Conservation (phyloP, 2,113 vertebrate species). For the Colaptes auratus region DNA sequence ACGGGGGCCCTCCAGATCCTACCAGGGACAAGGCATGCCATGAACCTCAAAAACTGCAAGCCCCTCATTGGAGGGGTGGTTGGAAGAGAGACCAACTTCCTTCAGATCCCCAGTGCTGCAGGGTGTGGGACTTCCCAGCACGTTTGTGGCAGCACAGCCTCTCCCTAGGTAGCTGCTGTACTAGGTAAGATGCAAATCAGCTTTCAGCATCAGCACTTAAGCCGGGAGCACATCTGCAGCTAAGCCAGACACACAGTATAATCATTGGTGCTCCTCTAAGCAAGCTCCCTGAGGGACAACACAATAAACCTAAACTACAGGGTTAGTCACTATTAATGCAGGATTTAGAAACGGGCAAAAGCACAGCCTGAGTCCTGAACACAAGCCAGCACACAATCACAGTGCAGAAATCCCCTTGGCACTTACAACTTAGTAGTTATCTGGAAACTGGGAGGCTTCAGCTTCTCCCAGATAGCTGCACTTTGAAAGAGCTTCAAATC, state of each 20-base stretch:
- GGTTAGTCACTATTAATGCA: background rate
- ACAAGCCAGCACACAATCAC: background rate
- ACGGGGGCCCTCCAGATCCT: background rate
- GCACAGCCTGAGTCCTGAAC: background rate
- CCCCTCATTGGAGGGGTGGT: rapidly evolving
- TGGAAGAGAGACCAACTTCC: background rate
- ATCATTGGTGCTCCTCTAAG: background rate
- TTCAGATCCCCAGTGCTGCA: background rate
- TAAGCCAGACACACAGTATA: rapidly evolving
- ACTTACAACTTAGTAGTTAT: background rate
- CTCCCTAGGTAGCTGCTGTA: background rate
- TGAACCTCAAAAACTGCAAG: background rate
- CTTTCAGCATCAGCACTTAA: background rate
- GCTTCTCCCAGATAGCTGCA: background rate
- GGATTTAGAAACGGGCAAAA: background rate
- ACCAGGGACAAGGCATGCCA: background rate
- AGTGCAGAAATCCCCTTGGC: rapidly evolving
- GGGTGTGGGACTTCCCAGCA: background rate
- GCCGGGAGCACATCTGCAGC: background rate
- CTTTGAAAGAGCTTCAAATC: background rate
- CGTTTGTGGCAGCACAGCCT: background rate
- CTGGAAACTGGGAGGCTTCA: background rate
- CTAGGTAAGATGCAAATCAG: background rate
- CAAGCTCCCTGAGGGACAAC: background rate
- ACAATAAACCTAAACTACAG: background rate